A percentile compares a stretch with the other conserved stretches of the same genome.
These are phyloP conservation scores for Pogonomyrmex californicus DNA, from an alignment of 1,140 invertebrate genomes.

Conservation along the genomic window DNA sequence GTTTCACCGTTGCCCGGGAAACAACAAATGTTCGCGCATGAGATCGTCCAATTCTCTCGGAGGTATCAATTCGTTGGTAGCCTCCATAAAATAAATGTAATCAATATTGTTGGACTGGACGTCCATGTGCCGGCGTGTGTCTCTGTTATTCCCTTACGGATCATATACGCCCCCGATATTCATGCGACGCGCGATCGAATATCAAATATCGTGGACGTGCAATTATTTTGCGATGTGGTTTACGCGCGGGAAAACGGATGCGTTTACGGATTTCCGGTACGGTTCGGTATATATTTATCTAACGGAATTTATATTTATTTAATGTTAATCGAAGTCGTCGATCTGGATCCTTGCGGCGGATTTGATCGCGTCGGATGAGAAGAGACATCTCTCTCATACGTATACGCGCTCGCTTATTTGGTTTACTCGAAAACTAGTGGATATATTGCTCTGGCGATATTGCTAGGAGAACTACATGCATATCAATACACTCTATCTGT, in stretches of 20 bases:
- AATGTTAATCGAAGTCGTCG: not conserved
- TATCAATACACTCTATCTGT: not conserved
- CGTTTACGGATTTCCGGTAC: not conserved
- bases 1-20: not conserved
- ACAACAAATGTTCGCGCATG: not conserved
- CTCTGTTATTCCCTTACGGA: not conserved
- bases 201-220: conserved; percentile 8
- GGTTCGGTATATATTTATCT: conserved; percentile 4
- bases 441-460: conserved; percentile 17
- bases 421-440: conserved; percentile 16
- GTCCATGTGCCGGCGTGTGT: not conserved
- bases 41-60: conserved; percentile 19
- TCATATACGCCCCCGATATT: not conserved
- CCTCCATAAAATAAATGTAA: conserved; percentile 48
- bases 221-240: conserved; percentile 16
- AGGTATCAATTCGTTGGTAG: conserved; percentile 8
- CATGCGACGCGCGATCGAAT: conserved; percentile 18
- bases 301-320: conserved; percentile 38
- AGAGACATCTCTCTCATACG: not conserved
- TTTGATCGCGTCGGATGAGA: conserved; percentile 14
- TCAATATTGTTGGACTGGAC: conserved; percentile 24
- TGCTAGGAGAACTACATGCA: not conserved
- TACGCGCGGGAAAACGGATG: not conserved
- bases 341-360: not conserved
- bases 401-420: not conserved